Base-by-base conservation (phyloP, 53 echinoderm and acorn worm genomes). In the Holothuria scabra region DNA sequence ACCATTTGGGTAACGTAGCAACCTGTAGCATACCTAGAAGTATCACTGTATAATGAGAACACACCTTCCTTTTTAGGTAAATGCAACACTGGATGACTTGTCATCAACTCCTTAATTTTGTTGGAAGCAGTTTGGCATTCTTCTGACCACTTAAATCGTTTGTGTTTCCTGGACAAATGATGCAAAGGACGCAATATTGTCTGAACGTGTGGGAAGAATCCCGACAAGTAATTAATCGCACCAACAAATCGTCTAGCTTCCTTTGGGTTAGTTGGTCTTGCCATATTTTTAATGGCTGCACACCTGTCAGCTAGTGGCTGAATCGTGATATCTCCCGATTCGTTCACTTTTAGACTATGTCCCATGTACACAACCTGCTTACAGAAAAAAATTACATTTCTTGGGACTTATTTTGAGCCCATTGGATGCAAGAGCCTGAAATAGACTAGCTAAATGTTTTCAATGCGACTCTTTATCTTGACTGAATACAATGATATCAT, bases 401-500 rank as follows among this genome's bases (percentile, higher is more conserved):
- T 85, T 56, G 19, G 74, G 85, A 31, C 59, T n/a, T 20, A 85
- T 19, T 28, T 74, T 74, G 0, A 85, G 30, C 18, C 74, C 74
- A 72, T 74, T 57, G 4, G 6, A 23, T 46, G n/a, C 12, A 66
- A 85, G 62, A 44, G 48, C 63, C 14, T 85, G 33, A 18, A 75
- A 60, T 19, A 84, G 35, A 19, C 38, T 20, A 9, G 66, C 44
- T 76, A 88, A 76, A 67, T 89, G 78, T 37, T 55, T 25, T 5
- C 55, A 65, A 65, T 84, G 89, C 1, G 79, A 52, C 6, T 30
- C 44, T 29, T 84, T 84, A 37, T 76, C 79, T 0, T 60, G 78
- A 84, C 84, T 84, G 20, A 84, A 84, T 1, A 89, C 35, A 55
- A 89, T 84, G 21, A 89, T 89, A 55, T 66, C 84, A 23, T 89